Evolutionary conservation across 2,797 vertebrate species (phyloP).

Genomic region (Neostethus bicornis): DNA sequence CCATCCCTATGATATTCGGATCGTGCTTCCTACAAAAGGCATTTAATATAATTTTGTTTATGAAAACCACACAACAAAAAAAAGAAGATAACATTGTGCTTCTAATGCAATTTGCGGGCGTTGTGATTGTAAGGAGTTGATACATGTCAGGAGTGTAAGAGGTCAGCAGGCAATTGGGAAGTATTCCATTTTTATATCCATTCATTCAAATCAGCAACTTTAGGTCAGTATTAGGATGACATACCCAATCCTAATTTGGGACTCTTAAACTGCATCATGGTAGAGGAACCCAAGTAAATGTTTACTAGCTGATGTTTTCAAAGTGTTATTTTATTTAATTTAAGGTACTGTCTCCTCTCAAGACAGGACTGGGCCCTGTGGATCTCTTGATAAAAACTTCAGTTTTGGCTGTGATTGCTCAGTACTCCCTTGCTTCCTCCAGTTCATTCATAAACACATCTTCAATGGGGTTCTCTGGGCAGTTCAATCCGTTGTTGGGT

Average conservation of each 20-base stretch:
- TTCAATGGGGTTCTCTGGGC: slow-evolving; percentile 85
- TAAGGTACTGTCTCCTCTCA: slow-evolving; percentile 42
- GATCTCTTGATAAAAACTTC: slow-evolving; percentile 48
- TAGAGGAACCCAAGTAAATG: slow-evolving; percentile 26
- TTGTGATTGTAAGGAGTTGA: slow-evolving; percentile 42
- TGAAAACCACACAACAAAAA: slow-evolving; percentile 43
- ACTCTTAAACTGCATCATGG: slow-evolving; percentile 32
- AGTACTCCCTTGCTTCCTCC: slow-evolving; percentile 93
- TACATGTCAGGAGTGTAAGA: slow-evolving; percentile 60
- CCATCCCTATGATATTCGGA: slow-evolving; percentile 25
- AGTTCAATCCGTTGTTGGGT: slow-evolving; percentile 87
- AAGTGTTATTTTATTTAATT: slow-evolving; percentile 36
- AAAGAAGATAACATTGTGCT: slow-evolving; percentile 53
- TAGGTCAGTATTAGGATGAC: slow-evolving; percentile 43
- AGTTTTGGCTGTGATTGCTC: slow-evolving; percentile 62
- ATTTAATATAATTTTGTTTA: slow-evolving; percentile 44
- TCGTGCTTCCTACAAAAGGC: slow-evolving; percentile 36
- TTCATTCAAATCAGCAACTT: slow-evolving; percentile 40
- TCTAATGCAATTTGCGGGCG: slow-evolving; percentile 48
- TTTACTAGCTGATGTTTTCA: slow-evolving; percentile 31
- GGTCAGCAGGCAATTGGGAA: slow-evolving; percentile 48
- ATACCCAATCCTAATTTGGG: slow-evolving; percentile 60
- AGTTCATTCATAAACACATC: slow-evolving; percentile 91
- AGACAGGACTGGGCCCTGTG: slow-evolving; percentile 54
- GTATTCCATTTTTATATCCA: slow-evolving; percentile 32